phyloP scores from a whole-genome alignment of 1,140 invertebrate species.

The Drosophila watanabei region DNA sequence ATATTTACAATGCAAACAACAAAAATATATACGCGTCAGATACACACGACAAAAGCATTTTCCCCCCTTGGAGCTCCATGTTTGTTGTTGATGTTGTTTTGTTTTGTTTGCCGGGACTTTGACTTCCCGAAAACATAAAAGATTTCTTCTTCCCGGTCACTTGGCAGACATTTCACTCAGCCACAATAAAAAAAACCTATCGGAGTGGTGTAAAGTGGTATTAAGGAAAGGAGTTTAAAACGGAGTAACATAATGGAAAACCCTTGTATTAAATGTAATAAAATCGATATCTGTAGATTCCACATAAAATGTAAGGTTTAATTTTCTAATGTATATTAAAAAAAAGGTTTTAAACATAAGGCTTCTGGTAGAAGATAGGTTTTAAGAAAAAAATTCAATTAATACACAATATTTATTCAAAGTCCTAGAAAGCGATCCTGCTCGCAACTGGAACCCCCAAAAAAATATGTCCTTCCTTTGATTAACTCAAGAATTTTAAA shows the following conservation, averaged over 20 bases:
- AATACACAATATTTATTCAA: neutral
- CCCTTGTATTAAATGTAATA: neutral
- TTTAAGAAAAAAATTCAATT: neutral
- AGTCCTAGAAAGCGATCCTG: neutral
- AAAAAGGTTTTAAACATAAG: neutral
- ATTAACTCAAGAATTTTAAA: neutral
- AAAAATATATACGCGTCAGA: constrained; percentile 28
- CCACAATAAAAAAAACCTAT: constrained; percentile 1
- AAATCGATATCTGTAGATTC: no score
- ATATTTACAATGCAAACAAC: constrained; percentile 55
- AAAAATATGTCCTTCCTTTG: neutral
- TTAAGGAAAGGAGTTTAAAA: neutral
- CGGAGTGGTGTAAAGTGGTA: constrained; percentile 12
- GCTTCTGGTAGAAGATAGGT: neutral
- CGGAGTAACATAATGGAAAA: no score
- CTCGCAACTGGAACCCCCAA: neutral
- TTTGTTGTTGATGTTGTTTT: constrained; percentile 22
- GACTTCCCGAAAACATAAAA: constrained; percentile 51
- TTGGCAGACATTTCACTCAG: constrained; percentile 33
- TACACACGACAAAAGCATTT: constrained; percentile 45
- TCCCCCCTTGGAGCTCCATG: constrained; percentile 5
- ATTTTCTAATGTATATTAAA: neutral
- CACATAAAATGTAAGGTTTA: no score
- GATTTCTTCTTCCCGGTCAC: constrained; percentile 42
- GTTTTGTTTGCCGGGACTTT: constrained; percentile 41